A percentile compares a stretch with the other conserved stretches of the same genome.
Evolutionary conservation across 2,113 vertebrate species (phyloP).

Genomic region (Phyllostomus discolor): DNA sequence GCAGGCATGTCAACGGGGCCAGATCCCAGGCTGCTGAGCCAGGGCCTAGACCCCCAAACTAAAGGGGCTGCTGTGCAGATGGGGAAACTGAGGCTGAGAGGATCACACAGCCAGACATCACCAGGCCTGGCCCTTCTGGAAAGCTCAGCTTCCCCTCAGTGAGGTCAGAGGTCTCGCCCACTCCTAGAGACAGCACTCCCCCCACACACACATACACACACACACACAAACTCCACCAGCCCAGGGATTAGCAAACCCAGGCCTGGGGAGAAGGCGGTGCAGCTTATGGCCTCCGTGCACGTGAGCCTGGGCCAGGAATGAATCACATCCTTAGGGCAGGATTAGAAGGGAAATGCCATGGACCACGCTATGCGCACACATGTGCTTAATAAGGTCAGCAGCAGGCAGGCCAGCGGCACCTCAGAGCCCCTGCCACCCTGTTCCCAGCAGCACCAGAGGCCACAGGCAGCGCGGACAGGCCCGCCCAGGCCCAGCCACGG

Average conservation of each 20-base stretch:
- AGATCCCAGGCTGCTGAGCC: neutral
- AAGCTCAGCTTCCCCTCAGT: neutral
- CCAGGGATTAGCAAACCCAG: neutral
- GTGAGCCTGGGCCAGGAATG: constrained; percentile 29
- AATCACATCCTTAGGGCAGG: constrained; percentile 50
- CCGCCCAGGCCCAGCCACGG: rapidly evolving
- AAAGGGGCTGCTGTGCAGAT: neutral
- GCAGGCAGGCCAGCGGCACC: constrained; percentile 42
- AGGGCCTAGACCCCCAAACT: neutral
- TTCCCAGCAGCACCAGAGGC: neutral
- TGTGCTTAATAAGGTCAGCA: constrained; percentile 47
- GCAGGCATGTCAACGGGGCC: rapidly evolving
- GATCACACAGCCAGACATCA: neutral
- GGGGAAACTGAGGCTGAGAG: neutral
- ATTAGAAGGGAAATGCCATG: constrained; percentile 54
- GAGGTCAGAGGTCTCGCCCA: neutral
- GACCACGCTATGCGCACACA: neutral
- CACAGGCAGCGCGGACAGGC: neutral
- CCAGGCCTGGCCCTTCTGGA: neutral
- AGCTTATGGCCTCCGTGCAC: neutral
- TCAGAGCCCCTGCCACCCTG: neutral
- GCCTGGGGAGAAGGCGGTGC: neutral
- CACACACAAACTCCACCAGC: neutral
- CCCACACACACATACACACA: neutral
- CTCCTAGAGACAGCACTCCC: neutral